phyloP scores from a whole-genome alignment of 2,113 vertebrate species.

The Colius striatus region DNA sequence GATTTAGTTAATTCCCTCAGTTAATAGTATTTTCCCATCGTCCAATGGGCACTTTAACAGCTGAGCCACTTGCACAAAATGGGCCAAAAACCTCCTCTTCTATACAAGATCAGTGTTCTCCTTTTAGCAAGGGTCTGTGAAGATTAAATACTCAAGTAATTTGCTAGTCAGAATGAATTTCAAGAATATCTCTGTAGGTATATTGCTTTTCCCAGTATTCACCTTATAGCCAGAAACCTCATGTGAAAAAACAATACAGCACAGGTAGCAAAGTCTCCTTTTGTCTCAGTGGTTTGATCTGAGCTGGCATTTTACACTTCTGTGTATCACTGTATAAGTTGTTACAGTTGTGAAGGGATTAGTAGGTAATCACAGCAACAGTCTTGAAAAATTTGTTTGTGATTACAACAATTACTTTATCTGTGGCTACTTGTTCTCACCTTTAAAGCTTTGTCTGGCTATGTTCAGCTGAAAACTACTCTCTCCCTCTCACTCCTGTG shows the following conservation, averaged over 20 bases:
- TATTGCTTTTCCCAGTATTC: not conserved
- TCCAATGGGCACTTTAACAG: not conserved
- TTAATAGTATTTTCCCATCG: not conserved
- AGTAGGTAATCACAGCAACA: not conserved
- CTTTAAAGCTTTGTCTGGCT: not conserved
- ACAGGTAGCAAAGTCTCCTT: not conserved
- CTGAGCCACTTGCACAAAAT: not conserved
- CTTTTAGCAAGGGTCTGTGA: not conserved
- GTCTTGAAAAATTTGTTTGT: not conserved
- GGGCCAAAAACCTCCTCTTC: not conserved
- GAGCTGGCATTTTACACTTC: conserved; percentile 16
- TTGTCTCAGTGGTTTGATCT: not conserved
- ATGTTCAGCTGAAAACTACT: not conserved
- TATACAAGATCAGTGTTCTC: not conserved
- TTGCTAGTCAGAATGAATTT: not conserved
- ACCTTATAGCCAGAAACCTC: not conserved
- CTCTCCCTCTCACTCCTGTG: not conserved
- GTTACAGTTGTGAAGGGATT: not conserved
- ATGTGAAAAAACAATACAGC: not conserved
- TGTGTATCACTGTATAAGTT: not conserved
- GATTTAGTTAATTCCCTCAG: conserved; percentile 23
- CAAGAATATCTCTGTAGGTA: not conserved
- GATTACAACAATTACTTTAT: not conserved
- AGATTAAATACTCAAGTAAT: not conserved
- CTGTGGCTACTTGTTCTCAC: not conserved